Conservation (phyloP, 2,797 vertebrate species). For the Chelonia mydas region DNA sequence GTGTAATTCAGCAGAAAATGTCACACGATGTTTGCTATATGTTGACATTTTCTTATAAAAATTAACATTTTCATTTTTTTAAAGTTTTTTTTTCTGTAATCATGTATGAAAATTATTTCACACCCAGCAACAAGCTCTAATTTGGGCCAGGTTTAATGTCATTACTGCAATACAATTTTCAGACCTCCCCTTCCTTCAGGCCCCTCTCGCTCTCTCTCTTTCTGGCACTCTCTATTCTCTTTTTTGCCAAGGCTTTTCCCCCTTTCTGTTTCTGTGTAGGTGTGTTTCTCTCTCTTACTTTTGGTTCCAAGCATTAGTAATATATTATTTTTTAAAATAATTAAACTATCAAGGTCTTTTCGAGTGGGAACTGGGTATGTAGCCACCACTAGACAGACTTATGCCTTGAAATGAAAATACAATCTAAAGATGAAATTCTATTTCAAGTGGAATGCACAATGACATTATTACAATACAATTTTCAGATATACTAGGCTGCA, state of each 20-base stretch:
- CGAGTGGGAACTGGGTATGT: background rate
- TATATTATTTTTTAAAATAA: background rate
- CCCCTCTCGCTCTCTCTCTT: background rate
- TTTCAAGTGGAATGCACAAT: conserved; percentile 33
- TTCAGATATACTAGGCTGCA: conserved; percentile 35
- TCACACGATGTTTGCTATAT: conserved; percentile 3
- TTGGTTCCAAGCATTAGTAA: conserved; percentile 19
- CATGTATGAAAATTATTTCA: conserved; percentile 27
- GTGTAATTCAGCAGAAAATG: conserved; percentile 11
- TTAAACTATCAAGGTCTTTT: background rate
- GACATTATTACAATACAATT: conserved; percentile 31
- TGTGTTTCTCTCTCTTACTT: background rate
- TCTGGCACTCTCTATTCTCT: background rate
- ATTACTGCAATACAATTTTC: conserved; percentile 10
- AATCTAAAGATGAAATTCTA: conserved; percentile 29
- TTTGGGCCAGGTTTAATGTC: conserved; percentile 31
- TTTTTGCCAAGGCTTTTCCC: background rate
- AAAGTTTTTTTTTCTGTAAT: background rate
- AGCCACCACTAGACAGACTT: conserved; percentile 31
- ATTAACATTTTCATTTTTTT: background rate
- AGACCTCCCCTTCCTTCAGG: background rate
- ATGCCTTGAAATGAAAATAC: conserved; percentile 56
- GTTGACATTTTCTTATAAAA: conserved; percentile 33
- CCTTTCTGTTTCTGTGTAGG: background rate
- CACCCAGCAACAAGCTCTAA: background rate